Evolutionary conservation across 2,113 vertebrate genomes (phyloP), one percentile per base, ranked within the genome.

Genomic region (Pterocles orientalis): DNA sequence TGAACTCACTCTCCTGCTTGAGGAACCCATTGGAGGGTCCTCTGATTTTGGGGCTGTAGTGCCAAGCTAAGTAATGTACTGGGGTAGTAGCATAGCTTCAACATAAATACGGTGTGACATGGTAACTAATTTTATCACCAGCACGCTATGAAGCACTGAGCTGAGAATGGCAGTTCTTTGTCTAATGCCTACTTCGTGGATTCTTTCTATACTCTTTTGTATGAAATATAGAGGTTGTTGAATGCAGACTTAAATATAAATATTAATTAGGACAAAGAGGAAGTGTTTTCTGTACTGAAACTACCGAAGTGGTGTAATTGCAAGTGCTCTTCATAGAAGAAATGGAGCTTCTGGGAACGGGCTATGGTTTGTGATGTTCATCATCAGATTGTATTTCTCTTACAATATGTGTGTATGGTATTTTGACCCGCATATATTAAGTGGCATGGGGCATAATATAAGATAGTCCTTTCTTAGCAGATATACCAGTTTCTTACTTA

Each of bases 11-110:
- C 62, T 62, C 51, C 54, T 79, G 28, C 28, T 53, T 53, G 25
- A 64, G 13, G 25, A 84, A 25, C 5, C 39, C 0, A 0, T 15
- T 65, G 45, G 31, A 65, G 10, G 20, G 9, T 50, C 7, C 17
- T 88, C 31, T 66, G 57, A 43, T 71, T 45, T 43, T 8, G 39
- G 18, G 45, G 17, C n/a, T 12, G 12, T 45, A 61, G 24, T 45
- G n/a, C 39, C 6, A 65, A 50, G 50, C 8, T 15, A 53, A 66
- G 18, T 76, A 34, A 66, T 1, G 0, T 43, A 5, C 25, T 43
- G 34, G 11, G 36, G 33, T 9, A 62, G n/a, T 7, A 41, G 57
- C 21, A 10, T 6, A 69, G 33, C 72, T 79, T 53, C 39, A 43
- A 20, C 24, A 15, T 43, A 70, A 64, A 36, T 23, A 12, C 10